Evolutionary conservation across 2,113 vertebrate genomes (phyloP).

Genomic region (Rhinopomastus cyanomelas): DNA sequence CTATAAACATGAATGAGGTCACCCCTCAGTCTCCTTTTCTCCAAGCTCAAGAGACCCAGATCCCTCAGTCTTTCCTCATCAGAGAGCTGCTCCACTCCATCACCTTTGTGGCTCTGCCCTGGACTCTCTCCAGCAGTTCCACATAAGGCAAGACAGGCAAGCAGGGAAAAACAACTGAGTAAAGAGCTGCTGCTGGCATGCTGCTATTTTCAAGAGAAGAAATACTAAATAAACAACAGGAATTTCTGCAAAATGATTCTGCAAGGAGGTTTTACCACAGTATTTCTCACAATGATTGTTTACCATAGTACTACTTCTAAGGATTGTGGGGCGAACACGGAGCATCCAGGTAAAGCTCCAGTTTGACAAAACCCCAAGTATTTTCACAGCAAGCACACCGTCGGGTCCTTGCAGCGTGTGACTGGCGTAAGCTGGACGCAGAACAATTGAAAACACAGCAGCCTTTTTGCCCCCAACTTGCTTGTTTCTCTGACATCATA

Average conservation of each 20-base stretch:
- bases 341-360: neutral
- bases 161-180: neutral
- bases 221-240: neutral
- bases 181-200: neutral
- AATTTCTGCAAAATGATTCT: neutral
- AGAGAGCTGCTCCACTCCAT: too few relatives aligned
- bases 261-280: neutral
- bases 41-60: too few relatives aligned
- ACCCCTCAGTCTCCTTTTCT: too few relatives aligned
- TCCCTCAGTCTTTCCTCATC: too few relatives aligned
- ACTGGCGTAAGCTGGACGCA: neutral
- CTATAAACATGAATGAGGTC: too few relatives aligned
- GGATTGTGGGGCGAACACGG: neutral
- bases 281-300: neutral
- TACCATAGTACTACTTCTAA: neutral
- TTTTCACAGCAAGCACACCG: neutral
- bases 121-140: too few relatives aligned
- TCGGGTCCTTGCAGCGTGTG: neutral
- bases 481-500: neutral
- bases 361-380: neutral
- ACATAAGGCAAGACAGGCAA: neutral
- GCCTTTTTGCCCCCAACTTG: neutral
- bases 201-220: neutral
- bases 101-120: too few relatives aligned
- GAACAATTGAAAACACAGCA: neutral